Evolutionary conservation across 2,113 vertebrate genomes (phyloP), one percentile per base, ranked within the genome.

Genomic region (Clarias magur): DNA sequence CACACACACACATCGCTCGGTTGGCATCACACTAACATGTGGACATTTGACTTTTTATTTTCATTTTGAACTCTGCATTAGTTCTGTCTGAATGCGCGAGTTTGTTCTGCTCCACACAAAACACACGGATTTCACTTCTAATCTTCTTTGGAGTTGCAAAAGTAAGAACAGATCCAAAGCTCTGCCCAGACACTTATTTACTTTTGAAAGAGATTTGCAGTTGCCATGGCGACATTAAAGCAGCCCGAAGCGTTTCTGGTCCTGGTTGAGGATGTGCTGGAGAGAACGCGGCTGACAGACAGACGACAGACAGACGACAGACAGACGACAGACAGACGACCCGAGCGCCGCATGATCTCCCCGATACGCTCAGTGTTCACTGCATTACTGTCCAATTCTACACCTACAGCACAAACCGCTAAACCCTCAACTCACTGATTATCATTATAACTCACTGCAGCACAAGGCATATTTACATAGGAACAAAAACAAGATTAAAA

Each of bases 101-200:
- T 67, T 80, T 65, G 60, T 80, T 65, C 48, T 65, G 21, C 21
- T 84, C 23, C 54, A 30, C 54, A 30, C 15, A n/a, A 59, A 38
- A 80, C 11, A 53, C 56, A 68, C n/a, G 62, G 84, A 84, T 90
- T 91, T 81, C 78, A 25, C 21, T 56, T 82, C 23, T 93, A 93
- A 92, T 88, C 90, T 84, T 84, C 91, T 93, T 91, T 90, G 83
- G 62, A 62, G n/a, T 84, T 85, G 56, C 82, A n/a, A 84, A 53
- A 87, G 78, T 48, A 56, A 80, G 42, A 62, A 25, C 78, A 86
- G 86, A 68, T 85, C 75, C 42, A 80, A 59, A 80, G 76, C 53
- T 30, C 16, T n/a, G 23, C 6, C 90, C 56, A 34, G 27, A 65
- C 15, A 2, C 16, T 65, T 27, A 8, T 10, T 48, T 53, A 12